A percentile compares a stretch with the other conserved stretches of the same genome.
phyloP scores from a whole-genome alignment of 2,797 vertebrate species.

The Pagetopsis macropterus region DNA sequence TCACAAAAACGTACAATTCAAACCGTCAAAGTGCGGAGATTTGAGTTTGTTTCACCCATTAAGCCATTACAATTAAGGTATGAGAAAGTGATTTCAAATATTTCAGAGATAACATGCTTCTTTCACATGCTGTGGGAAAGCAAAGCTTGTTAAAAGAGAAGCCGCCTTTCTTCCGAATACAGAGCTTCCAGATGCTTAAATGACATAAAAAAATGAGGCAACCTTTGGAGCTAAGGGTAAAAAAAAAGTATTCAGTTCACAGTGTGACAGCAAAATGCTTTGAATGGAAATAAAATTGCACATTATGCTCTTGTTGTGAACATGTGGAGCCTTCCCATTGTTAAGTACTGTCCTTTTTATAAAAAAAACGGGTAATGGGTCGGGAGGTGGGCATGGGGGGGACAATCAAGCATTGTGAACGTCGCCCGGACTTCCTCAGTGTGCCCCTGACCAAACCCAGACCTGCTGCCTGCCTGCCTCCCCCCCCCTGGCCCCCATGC shows the following conservation, averaged over 20 bases:
- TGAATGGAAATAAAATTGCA: conserved; percentile 73
- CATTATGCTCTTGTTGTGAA: conserved; percentile 67
- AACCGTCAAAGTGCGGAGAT: conserved; percentile 27
- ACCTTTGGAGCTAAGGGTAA: conserved; percentile 30
- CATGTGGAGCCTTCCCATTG: conserved; percentile 60
- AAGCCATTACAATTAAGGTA: conserved; percentile 31
- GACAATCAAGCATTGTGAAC: conserved; percentile 63
- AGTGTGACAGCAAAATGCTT: conserved; percentile 57
- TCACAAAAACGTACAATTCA: conserved; percentile 26
- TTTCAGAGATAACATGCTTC: conserved; percentile 54
- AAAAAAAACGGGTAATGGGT: conserved; percentile 57
- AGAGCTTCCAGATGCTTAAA: conserved; percentile 42
- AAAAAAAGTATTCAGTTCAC: conserved; percentile 44
- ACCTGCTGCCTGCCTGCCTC: not conserved
- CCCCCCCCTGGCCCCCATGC: conserved; percentile 49
- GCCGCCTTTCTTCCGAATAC: conserved; percentile 18
- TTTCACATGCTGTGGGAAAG: conserved; percentile 66
- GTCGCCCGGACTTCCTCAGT: conserved; percentile 42
- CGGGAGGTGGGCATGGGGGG: conserved; percentile 45
- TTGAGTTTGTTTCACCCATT: conserved; percentile 16
- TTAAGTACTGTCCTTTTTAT: conserved; percentile 48
- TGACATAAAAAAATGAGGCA: conserved; percentile 43
- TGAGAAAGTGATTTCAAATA: conserved; percentile 1
- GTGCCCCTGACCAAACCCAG: conserved; percentile 48
- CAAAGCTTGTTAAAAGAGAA: conserved; percentile 52